phyloP scores from a whole-genome alignment of 2,113 vertebrate species.

The Pygoscelis antarcticus region DNA sequence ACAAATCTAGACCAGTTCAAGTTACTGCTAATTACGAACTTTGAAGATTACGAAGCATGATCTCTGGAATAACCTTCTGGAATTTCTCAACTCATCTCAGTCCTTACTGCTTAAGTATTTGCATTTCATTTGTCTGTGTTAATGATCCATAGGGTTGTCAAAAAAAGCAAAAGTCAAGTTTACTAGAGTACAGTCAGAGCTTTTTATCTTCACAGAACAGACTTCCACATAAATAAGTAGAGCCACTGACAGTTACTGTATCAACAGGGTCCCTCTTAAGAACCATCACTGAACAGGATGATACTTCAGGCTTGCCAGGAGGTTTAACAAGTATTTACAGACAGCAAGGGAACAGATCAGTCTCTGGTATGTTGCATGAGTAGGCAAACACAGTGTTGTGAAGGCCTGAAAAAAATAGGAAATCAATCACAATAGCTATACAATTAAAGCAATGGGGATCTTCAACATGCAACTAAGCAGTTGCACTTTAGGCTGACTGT shows the following conservation, averaged over 20 bases:
- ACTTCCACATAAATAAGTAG: not conserved
- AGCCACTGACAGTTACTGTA: not conserved
- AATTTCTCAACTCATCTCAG: not conserved
- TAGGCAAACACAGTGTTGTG: not conserved
- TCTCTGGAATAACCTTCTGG: not conserved
- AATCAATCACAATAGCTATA: not conserved
- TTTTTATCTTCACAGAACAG: not conserved
- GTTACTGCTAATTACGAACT: not conserved
- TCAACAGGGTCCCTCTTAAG: not conserved
- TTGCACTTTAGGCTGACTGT: not conserved
- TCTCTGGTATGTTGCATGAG: not conserved
- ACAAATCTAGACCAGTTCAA: not conserved
- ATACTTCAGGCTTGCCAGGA: not conserved
- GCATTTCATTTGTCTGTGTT: not conserved
- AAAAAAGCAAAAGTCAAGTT: not conserved
- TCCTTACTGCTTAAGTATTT: not conserved
- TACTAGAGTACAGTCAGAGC: not conserved
- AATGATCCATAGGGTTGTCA: not conserved
- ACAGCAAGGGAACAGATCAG: not conserved
- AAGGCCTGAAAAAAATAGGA: not conserved
- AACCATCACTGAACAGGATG: not conserved
- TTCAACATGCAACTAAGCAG: not conserved
- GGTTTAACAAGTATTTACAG: constrained; percentile 5
- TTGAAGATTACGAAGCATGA: not conserved
- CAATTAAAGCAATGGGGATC: not conserved